Conservation (phyloP, 2,797 vertebrate genomes). For the Naso thynnoides region DNA sequence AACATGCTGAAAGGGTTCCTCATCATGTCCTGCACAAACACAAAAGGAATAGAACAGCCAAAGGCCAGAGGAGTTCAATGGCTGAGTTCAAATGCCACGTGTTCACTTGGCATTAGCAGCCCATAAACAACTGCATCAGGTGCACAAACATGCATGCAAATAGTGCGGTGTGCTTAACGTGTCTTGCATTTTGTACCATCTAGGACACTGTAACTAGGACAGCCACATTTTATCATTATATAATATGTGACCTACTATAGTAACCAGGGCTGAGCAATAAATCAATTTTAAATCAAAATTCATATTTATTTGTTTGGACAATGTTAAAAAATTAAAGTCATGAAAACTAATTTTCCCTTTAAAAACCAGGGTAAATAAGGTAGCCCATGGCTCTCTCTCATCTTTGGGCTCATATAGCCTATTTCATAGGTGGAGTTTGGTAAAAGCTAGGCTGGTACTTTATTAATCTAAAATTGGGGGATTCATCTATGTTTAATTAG, state of each 20-base stretch:
- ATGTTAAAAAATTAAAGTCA: too few relatives aligned
- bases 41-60: constrained; percentile 12
- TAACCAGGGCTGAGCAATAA: too few relatives aligned
- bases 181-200: constrained; percentile 19
- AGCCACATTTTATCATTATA: constrained; percentile 40
- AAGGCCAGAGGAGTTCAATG: constrained; percentile 9
- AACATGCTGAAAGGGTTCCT: constrained; percentile 86
- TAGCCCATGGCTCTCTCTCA: too few relatives aligned
- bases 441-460: too few relatives aligned
- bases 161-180: constrained; percentile 22
- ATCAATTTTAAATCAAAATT: too few relatives aligned
- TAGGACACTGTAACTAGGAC: constrained; percentile 6
- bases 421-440: too few relatives aligned
- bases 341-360: too few relatives aligned
- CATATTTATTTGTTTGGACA: too few relatives aligned
- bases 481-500: too few relatives aligned
- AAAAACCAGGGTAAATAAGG: too few relatives aligned
- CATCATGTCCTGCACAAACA: constrained; percentile 68
- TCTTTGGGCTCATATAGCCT: too few relatives aligned
- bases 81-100: not conserved
- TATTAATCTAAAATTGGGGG: too few relatives aligned
- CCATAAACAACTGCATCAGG: constrained; percentile 43
- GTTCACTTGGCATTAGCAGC: constrained; percentile 44
- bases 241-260: constrained; percentile 14
- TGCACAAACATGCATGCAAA: constrained; percentile 27